phyloP scores from a whole-genome alignment of 2,797 vertebrate species.

The Scolopax bukidnonensis region DNA sequence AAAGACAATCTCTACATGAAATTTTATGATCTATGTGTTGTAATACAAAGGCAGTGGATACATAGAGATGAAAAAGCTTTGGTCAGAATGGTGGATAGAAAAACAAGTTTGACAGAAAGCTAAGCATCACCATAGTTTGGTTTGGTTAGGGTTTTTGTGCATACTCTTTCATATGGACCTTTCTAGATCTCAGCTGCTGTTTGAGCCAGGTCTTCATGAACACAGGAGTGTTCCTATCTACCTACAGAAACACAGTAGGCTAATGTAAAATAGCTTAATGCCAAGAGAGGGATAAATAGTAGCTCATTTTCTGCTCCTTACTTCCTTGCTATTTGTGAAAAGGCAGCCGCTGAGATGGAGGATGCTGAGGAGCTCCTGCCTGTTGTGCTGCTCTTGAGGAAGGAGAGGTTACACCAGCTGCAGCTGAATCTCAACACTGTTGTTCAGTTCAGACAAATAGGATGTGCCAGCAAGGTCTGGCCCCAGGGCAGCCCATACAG shows the following conservation, averaged over 20 bases:
- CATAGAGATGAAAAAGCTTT: neutral
- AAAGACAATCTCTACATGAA: neutral
- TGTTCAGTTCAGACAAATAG: neutral
- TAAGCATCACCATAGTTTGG: accelerated
- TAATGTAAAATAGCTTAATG: neutral
- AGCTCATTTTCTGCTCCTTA: neutral
- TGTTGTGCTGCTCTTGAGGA: neutral
- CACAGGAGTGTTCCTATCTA: neutral
- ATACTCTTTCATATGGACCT: neutral
- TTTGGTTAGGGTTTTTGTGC: too few relatives aligned
- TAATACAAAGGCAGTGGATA: neutral
- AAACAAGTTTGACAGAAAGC: neutral
- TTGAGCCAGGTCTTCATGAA: neutral
- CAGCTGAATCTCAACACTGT: neutral
- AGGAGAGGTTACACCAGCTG: neutral
- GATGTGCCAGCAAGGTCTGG: neutral
- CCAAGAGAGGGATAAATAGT: neutral
- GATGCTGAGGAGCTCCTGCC: neutral
- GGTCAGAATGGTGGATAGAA: neutral
- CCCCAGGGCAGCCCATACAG: accelerated
- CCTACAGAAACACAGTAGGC: neutral
- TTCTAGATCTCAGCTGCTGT: neutral
- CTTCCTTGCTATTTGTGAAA: neutral
- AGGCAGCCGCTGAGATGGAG: neutral
- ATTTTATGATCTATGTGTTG: neutral